These are phyloP conservation scores for Pharmacophagus antenor DNA, from an alignment of 2,888 invertebrate genomes.

Conservation along the genomic window DNA sequence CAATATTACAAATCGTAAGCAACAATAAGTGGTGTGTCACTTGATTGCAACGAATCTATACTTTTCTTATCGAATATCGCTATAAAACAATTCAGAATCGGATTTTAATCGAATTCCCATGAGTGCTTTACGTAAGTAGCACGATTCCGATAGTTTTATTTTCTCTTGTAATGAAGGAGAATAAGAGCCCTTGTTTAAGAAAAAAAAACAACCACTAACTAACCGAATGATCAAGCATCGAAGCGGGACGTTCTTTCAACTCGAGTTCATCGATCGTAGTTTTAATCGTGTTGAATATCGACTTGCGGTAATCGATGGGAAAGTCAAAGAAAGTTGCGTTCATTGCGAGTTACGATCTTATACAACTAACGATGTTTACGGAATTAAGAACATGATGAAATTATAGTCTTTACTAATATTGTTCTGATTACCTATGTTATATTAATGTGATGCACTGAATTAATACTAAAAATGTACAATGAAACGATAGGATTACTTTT, in stretches of 20 bases:
- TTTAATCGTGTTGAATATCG: conserved; percentile 54
- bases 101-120: conserved; percentile 47
- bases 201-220: conserved; percentile 12
- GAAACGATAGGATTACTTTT: too few relatives aligned
- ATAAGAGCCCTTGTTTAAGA: conserved; percentile 20
- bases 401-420: conserved; percentile 2
- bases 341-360: conserved; percentile 14
- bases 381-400: conserved; percentile 13
- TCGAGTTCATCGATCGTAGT: conserved; percentile 67
- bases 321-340: conserved; percentile 55
- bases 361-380: conserved; percentile 6
- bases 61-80: too few relatives aligned
- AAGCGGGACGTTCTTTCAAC: conserved; percentile 76
- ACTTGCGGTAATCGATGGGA: conserved; percentile 61
- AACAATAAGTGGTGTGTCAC: conserved; percentile 15
- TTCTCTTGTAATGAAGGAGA: conserved; percentile 12
- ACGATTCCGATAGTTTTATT: conserved; percentile 8
- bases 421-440: background rate
- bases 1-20: background rate
- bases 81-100: conserved; percentile 36
- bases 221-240: conserved; percentile 50
- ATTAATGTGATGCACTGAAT: background rate
- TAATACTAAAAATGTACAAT: too few relatives aligned
- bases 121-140: conserved; percentile 38
- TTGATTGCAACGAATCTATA: conserved; percentile 9